A percentile compares a stretch with the other conserved stretches of the same genome.
phyloP scores from a whole-genome alignment of 2,113 vertebrate species.

The Crotalus tigris region DNA sequence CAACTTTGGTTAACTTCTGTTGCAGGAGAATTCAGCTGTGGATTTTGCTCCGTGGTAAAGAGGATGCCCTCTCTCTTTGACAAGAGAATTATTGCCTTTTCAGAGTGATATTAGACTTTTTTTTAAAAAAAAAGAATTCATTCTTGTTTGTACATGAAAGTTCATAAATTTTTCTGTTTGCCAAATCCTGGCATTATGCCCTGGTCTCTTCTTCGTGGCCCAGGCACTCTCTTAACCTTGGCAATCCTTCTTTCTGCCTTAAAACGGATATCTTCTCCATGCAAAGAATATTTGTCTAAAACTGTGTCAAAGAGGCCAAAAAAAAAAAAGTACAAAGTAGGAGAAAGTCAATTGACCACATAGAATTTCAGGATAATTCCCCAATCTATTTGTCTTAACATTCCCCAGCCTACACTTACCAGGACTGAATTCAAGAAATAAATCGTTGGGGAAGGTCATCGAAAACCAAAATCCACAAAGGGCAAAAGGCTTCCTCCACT shows the following conservation, averaged over 20 bases:
- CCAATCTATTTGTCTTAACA: neutral
- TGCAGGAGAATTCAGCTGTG: neutral
- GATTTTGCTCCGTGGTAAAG: neutral
- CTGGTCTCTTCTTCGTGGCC: constrained; percentile 40
- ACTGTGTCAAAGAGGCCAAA: neutral
- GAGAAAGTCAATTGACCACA: neutral
- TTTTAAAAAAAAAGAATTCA: constrained; percentile 6
- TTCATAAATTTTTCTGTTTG: constrained; percentile 52
- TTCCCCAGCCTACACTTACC: neutral
- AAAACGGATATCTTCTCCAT: constrained; percentile 6
- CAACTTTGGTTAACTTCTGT: neutral
- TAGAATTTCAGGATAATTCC: neutral
- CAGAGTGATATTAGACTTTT: constrained; percentile 7
- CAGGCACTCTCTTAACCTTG: neutral
- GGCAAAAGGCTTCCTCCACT: neutral
- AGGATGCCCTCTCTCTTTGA: neutral
- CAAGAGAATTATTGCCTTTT: constrained; percentile 8
- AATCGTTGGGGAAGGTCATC: neutral
- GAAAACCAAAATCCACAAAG: neutral
- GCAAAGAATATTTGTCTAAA: constrained; percentile 32
- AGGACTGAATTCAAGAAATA: neutral
- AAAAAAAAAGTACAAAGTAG: neutral
- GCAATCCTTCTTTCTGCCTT: constrained; percentile 6
- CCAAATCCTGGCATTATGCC: constrained; percentile 38
- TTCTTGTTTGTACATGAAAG: constrained; percentile 58